A percentile compares a stretch with the other conserved stretches of the same genome.
These are phyloP conservation scores for Aphelinus certus DNA, from an alignment of 1,140 invertebrate species.

Conservation along the genomic window DNA sequence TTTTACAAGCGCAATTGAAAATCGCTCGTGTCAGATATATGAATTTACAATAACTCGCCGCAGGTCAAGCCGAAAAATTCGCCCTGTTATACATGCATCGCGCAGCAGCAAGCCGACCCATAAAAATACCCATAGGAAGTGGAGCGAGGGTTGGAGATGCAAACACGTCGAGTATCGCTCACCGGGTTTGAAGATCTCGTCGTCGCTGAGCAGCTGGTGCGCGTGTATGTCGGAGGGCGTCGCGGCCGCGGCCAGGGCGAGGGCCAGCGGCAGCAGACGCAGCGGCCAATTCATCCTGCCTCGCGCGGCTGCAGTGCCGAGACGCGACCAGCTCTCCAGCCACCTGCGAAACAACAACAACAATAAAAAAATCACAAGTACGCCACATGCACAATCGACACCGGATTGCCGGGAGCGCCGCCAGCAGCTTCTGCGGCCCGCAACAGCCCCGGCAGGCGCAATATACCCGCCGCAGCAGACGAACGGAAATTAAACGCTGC, in stretches of 20 bases:
- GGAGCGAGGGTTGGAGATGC: not conserved
- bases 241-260: conserved; percentile 5
- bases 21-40: too few relatives aligned
- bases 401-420: too few relatives aligned
- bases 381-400: too few relatives aligned
- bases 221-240: not conserved
- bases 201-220: not conserved
- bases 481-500: too few relatives aligned
- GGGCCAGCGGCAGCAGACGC: conserved; percentile 9
- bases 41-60: too few relatives aligned
- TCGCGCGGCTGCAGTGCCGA: not conserved
- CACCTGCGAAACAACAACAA: not conserved
- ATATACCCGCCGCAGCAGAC: too few relatives aligned
- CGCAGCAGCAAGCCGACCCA: not conserved
- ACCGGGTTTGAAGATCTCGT: conserved; percentile 21
- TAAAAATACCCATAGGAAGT: too few relatives aligned
- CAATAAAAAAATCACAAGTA: too few relatives aligned
- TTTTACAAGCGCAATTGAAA: too few relatives aligned
- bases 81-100: not conserved
- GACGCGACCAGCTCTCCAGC: not conserved
- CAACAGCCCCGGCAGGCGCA: too few relatives aligned
- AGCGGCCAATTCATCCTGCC: conserved; percentile 25
- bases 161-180: not conserved
- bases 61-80: too few relatives aligned
- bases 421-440: too few relatives aligned